Conservation (phyloP, 2,888 invertebrate species). For the Phytoseiulus persimilis region DNA sequence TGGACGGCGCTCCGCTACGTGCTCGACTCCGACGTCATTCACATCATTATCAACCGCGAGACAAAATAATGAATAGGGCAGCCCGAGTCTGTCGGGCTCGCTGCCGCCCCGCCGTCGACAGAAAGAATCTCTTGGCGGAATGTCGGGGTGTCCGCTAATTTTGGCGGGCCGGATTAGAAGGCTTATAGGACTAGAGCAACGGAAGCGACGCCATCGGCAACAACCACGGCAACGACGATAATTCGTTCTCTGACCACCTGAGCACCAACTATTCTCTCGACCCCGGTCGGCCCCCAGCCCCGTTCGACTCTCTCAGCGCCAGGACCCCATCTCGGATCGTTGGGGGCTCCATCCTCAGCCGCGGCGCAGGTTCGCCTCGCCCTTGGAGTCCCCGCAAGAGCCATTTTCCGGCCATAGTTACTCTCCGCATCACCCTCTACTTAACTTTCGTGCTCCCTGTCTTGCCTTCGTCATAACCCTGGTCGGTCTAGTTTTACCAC, state of each 20-base stretch:
- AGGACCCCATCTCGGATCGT: too few species aligned
- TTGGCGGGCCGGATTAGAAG: not conserved
- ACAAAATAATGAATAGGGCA: not conserved
- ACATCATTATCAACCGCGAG: not conserved
- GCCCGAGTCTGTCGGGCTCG: not conserved
- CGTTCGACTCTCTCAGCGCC: not conserved
- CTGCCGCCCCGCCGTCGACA: not conserved
- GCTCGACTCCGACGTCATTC: not conserved
- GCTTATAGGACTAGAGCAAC: not conserved
- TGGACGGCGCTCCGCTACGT: not conserved
- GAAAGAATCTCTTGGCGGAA: not conserved
- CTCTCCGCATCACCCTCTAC: too few species aligned
- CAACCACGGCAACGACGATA: not conserved
- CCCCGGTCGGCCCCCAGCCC: not conserved
- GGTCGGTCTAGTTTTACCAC: too few species aligned
- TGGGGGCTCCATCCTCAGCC: too few species aligned
- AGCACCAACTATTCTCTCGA: not conserved
- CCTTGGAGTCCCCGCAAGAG: too few species aligned
- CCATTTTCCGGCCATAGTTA: too few species aligned
- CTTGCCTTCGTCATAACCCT: too few species aligned
- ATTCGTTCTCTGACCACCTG: not conserved
- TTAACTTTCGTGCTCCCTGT: too few species aligned
- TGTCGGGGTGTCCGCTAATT: not conserved
- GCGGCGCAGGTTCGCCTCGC: too few species aligned
- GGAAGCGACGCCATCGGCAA: not conserved